A percentile compares a stretch with the other conserved stretches of the same genome.
phyloP scores from a whole-genome alignment of 2,888 invertebrate genomes.

The Steinernema hermaphroditum region DNA sequence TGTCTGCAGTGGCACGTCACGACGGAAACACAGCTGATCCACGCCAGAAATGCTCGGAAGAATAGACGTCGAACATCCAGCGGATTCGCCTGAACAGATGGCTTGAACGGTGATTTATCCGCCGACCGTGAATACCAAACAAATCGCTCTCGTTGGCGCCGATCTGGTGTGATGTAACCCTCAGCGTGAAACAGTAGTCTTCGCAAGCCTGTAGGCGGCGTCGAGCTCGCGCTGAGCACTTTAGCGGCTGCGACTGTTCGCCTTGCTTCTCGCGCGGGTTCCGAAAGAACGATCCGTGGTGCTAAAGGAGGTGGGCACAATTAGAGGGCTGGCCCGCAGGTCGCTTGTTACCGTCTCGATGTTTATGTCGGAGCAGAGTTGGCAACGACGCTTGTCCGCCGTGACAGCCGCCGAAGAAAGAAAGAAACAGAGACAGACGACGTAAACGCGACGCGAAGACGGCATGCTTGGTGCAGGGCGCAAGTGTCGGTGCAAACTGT shows the following conservation, averaged over 20 bases:
- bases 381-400: background rate
- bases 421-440: background rate
- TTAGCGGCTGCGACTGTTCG: background rate
- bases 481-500: no score
- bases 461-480: background rate
- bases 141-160: conserved; percentile 7
- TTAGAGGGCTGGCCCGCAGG: background rate
- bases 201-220: conserved; percentile 15
- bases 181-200: conserved; percentile 2
- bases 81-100: background rate
- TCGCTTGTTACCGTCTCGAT: background rate
- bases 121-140: conserved; percentile 5
- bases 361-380: conserved; percentile 12
- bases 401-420: background rate
- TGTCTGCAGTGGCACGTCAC: background rate
- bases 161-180: conserved; percentile 8
- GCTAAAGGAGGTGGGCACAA: background rate
- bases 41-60: background rate
- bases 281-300: conserved; percentile 21
- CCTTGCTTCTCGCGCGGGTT: conserved; percentile 18
- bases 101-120: background rate
- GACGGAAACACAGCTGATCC: background rate
- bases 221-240: background rate
- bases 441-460: background rate
- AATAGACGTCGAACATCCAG: background rate